Evolutionary conservation across 2,888 invertebrate species (phyloP).

Genomic region (Drosophila flavopinicola): DNA sequence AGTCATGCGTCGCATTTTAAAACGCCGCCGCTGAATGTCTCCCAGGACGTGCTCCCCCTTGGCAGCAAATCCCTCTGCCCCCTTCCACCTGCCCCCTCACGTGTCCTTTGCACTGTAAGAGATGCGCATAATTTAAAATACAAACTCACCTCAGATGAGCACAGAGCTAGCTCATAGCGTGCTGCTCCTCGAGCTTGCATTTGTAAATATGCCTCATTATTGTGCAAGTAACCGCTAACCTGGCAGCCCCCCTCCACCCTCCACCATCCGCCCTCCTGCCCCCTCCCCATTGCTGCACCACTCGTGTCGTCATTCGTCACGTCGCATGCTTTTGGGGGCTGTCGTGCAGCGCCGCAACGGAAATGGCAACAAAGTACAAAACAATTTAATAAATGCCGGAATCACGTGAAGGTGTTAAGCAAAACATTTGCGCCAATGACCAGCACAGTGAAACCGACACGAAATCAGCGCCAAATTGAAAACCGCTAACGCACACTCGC

Average conservation of each 20-base stretch:
- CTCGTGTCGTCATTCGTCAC: slow-evolving; percentile 73
- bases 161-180: slow-evolving; percentile 2
- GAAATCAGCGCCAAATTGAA: slow-evolving; percentile 46
- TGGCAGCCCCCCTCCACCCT: no score
- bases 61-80: background rate
- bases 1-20: slow-evolving; percentile 78
- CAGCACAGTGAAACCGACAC: slow-evolving; percentile 42
- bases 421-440: slow-evolving; percentile 68
- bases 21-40: slow-evolving; percentile 51
- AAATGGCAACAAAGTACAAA: slow-evolving; percentile 78
- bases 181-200: slow-evolving; percentile 55
- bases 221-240: no score
- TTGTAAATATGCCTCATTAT: slow-evolving; percentile 75
- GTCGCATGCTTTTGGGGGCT: slow-evolving; percentile 64
- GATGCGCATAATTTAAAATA: slow-evolving; percentile 78
- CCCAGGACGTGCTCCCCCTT: slow-evolving; percentile 42
- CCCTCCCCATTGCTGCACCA: background rate
- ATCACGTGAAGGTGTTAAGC: slow-evolving; percentile 80
- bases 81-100: background rate
- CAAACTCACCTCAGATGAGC: slow-evolving; percentile 60
- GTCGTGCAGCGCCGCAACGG: slow-evolving; percentile 69
- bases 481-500: slow-evolving; percentile 7
- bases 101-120: slow-evolving; percentile 33
- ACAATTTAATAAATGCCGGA: slow-evolving; percentile 80
- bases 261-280: background rate